These are phyloP conservation scores for Orchesellides sinensis DNA, from an alignment of 2,888 invertebrate genomes.

Conservation along the genomic window DNA sequence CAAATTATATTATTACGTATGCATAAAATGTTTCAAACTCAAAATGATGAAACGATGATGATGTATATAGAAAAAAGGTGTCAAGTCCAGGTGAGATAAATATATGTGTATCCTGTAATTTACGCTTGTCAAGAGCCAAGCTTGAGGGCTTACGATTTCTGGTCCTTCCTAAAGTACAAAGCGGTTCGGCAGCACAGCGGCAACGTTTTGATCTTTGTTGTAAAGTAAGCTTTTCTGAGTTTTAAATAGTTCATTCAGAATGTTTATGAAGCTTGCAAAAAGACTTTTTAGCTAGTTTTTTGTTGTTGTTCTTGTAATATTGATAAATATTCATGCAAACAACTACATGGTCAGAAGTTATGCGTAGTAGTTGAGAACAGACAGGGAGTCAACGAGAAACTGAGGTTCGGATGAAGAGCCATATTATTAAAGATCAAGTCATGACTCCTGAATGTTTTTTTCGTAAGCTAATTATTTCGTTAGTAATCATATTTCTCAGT, in stretches of 20 bases:
- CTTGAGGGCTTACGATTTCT: conserved; percentile 20
- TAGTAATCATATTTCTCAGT: neutral
- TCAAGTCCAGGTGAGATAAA: conserved; percentile 48
- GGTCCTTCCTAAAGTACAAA: too few species aligned
- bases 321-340: too few species aligned
- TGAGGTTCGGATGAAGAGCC: neutral
- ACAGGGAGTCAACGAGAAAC: too few species aligned
- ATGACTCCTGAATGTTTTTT: conserved; percentile 14
- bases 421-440: conserved; percentile 15
- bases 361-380: neutral
- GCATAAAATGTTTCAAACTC: too few species aligned
- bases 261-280: too few species aligned
- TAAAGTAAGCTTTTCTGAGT: conserved; percentile 23
- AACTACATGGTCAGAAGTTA: too few species aligned
- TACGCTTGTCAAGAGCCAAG: conserved; percentile 43
- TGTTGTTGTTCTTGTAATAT: too few species aligned
- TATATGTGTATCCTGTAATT: conserved; percentile 36
- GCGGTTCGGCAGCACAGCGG: too few species aligned
- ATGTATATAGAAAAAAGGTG: conserved; percentile 20
- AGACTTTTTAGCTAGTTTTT: too few species aligned
- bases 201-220: conserved; percentile 42
- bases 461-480: conserved; percentile 21
- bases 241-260: conserved; percentile 8
- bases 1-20: too few species aligned
- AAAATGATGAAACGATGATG: too few species aligned